These are phyloP conservation scores for Leptocoma aspasia DNA, from an alignment of 2,113 vertebrate species.

Conservation along the genomic window DNA sequence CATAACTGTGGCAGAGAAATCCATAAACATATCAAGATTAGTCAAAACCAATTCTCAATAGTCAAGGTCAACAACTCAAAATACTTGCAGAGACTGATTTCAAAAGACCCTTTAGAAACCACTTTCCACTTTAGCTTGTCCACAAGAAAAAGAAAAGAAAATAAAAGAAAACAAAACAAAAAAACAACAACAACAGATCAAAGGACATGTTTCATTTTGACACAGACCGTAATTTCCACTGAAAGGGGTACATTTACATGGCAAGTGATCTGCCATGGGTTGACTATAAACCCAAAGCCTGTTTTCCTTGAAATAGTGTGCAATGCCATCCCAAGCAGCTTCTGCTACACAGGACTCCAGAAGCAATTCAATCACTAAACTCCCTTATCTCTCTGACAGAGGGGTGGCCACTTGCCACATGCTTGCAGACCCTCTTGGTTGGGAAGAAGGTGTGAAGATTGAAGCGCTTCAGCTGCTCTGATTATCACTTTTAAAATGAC, in stretches of 20 bases:
- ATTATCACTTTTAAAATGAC: not conserved
- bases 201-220: not conserved
- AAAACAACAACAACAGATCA: not conserved
- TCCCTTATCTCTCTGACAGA: not conserved
- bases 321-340: not conserved
- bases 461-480: not conserved
- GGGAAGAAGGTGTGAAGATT: not conserved
- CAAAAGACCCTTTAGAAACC: not conserved
- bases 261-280: not conserved
- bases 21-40: not conserved
- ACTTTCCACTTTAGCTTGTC: not conserved
- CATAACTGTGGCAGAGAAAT: not conserved
- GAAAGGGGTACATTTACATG: not conserved
- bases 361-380: not conserved
- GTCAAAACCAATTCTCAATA: not conserved
- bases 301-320: not conserved
- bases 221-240: not conserved
- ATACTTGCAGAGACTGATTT: not conserved
- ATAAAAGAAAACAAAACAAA: too few relatives aligned
- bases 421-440: not conserved
- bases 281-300: not conserved
- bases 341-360: not conserved
- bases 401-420: not conserved
- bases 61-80: not conserved
- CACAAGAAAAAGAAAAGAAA: not conserved